Percentiles rank a stretch among this genome's conserved stretches.
Evolutionary conservation across 2,113 vertebrate species (phyloP).

Genomic region (Gadus macrocephalus): DNA sequence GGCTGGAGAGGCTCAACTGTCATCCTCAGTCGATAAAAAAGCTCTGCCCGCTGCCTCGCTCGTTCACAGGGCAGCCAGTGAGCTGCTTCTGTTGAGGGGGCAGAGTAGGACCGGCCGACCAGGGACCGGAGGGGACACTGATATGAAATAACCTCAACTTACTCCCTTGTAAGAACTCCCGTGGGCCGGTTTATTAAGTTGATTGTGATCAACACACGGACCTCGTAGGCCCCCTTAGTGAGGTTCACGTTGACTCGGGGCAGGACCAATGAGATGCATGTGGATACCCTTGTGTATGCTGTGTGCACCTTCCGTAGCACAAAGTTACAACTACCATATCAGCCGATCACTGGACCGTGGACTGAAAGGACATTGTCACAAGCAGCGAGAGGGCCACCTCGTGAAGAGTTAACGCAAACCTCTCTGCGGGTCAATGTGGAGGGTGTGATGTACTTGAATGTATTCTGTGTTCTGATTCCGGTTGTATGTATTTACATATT

Average conservation of each 20-base stretch:
- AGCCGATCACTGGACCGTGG: slow-evolving; percentile 24
- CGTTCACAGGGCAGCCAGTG: slow-evolving; percentile 12
- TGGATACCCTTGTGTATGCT: slow-evolving; percentile 38
- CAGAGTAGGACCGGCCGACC: slow-evolving; percentile 3
- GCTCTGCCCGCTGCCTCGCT: neutral
- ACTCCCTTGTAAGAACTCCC: slow-evolving; percentile 10
- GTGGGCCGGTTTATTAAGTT: neutral
- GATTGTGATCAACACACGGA: neutral
- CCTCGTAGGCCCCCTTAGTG: slow-evolving; percentile 7
- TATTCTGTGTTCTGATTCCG: slow-evolving; percentile 40
- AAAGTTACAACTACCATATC: slow-evolving; percentile 9
- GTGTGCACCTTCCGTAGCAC: slow-evolving; percentile 39
- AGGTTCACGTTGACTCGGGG: neutral
- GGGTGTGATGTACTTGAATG: slow-evolving; percentile 62
- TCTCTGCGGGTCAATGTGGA: slow-evolving; percentile 45
- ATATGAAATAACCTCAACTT: slow-evolving; percentile 13
- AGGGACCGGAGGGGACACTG: slow-evolving; percentile 4
- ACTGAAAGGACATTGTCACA: slow-evolving; percentile 21
- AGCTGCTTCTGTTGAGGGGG: slow-evolving; percentile 18
- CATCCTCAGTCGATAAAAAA: neutral
- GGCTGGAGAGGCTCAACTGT: slow-evolving; percentile 8
- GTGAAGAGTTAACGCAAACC: slow-evolving; percentile 5
- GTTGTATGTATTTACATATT: slow-evolving; percentile 40
- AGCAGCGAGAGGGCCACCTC: slow-evolving; percentile 30
- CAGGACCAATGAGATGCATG: slow-evolving; percentile 37